Evolutionary conservation across 2,113 vertebrate genomes (phyloP).

Genomic region (Geococcyx californianus): DNA sequence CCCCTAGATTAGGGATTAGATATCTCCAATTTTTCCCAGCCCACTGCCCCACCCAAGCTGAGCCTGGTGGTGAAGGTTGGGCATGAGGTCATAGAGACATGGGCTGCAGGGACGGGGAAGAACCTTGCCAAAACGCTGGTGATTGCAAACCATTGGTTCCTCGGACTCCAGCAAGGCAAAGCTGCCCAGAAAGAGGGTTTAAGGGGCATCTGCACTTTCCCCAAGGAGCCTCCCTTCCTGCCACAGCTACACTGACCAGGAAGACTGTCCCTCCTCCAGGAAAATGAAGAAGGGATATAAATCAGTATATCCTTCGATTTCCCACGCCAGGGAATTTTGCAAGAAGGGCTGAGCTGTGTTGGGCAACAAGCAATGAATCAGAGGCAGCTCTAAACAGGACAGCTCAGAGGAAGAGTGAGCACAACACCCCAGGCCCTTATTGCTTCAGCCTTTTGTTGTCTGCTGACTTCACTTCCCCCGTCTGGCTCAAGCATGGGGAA

Average conservation of each 20-base stretch:
- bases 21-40: neutral
- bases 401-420: slow-evolving; percentile 18
- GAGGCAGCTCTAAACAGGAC: neutral
- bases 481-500: slow-evolving; percentile 13
- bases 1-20: accelerated
- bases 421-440: neutral
- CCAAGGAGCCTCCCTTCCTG: neutral
- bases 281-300: neutral
- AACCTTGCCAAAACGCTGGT: neutral
- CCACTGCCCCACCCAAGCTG: neutral
- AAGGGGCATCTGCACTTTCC: neutral
- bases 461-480: slow-evolving; percentile 40
- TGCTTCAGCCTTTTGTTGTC: slow-evolving; percentile 47
- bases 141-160: accelerated
- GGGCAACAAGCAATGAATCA: slow-evolving; percentile 6
- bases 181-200: neutral
- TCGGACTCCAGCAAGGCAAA: neutral
- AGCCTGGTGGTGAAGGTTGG: neutral
- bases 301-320: neutral
- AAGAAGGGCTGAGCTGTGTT: neutral
- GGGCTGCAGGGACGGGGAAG: accelerated
- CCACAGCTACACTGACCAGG: neutral
- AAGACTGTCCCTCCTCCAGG: neutral
- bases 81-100: accelerated
- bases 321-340: neutral